Conservation (phyloP, 2,113 vertebrate genomes). For the Progne subis region DNA sequence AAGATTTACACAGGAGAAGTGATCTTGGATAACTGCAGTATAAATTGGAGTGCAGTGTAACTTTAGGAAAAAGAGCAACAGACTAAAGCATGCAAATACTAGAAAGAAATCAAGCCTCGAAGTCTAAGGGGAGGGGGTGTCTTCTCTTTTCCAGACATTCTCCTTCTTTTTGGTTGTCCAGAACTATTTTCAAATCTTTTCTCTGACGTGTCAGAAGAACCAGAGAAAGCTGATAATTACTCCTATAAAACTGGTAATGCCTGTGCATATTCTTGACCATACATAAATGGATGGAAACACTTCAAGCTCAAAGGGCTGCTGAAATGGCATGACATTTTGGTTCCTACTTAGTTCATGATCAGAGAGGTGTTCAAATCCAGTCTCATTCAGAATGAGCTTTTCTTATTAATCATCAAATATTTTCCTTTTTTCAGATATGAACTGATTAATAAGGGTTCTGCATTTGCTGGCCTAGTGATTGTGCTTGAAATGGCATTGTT, state of each 20-base stretch:
- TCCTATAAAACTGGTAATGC: conserved; percentile 1
- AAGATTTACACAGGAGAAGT: not conserved
- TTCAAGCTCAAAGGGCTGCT: not conserved
- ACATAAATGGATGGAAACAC: not conserved
- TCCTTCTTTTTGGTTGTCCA: not conserved
- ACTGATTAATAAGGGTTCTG: conserved; percentile 54
- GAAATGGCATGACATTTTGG: not conserved
- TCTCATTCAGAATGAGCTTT: conserved; percentile 27
- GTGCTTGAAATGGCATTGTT: conserved; percentile 41
- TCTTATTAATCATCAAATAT: conserved; percentile 1
- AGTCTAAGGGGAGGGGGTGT: not conserved
- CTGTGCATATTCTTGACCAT: not conserved
- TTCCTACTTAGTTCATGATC: not conserved
- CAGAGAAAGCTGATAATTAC: not conserved
- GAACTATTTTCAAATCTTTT: not conserved
- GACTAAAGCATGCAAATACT: not conserved
- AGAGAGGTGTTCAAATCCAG: not conserved
- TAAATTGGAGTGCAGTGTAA: not conserved
- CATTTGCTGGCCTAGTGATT: conserved; percentile 35
- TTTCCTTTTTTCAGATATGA: conserved; percentile 38
- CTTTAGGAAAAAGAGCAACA: not conserved
- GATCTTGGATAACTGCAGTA: not conserved
- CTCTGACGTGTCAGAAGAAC: not conserved
- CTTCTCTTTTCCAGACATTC: not conserved
- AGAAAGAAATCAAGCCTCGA: not conserved